Base-by-base conservation (phyloP, 1,140 invertebrate species). In the Planococcus citri region DNA sequence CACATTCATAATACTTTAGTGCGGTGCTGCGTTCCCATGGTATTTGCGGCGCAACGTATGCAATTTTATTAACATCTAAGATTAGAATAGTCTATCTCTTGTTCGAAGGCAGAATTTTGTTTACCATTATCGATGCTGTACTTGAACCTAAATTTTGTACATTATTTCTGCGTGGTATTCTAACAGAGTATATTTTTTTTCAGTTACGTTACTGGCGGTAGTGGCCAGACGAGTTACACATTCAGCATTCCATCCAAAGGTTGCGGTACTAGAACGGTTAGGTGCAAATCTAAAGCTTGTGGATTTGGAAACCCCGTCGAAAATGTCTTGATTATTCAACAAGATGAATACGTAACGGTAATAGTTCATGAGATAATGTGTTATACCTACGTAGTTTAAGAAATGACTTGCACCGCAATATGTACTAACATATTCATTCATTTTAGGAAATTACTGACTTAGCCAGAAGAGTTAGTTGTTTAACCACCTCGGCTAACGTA, bases 241-340 rank as follows among this genome's bases (percentile, higher is more conserved):
- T 87, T 88, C 78, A 76, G 76, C 68, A 83, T 88, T n/a, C 86
- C 86, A 22, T 77, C 83, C 68, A 79, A 83, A 37, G 84, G 80
- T 27, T 88, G 86, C 72, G 86, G 86, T 21, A 83, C 83, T 21
- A 79, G 82, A 27, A 71, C 73, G 10, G 72, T 75, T 1, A 68
- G 70, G 10, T 74, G 74, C 22, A 70, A 70, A 27, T 24, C 29
- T n/a, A 73, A 73, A 17, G 24, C 25, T 1, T 85, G 83, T 73
- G 80, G 82, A 17, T 79, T 83, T 12, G 83, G 84, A 71, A 80
- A 81, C 21, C 83, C 83, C 29, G 77, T 85, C 37, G 84, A 85
- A 75, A 87, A 87, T 71, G 80, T 85, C 33, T 78, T 87, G 1
- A 81, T 87, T 68, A 85, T 87, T 72, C 86, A 87, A 75, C 80